These are phyloP conservation scores for Apistogramma diplotaenia DNA, from an alignment of 2,113 vertebrate species.

Conservation along the genomic window DNA sequence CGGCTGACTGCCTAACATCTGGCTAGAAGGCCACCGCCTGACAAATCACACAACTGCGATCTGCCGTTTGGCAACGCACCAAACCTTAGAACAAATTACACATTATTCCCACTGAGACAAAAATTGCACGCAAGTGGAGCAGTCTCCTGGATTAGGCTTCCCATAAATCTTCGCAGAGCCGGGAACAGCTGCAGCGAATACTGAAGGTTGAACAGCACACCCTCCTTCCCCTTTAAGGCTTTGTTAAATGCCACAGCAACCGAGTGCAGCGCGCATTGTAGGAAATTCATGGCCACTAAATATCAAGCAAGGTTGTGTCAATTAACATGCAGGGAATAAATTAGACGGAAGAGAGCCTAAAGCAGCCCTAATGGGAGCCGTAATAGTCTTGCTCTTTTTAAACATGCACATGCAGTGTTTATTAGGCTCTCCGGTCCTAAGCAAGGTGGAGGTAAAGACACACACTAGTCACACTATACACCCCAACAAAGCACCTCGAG, in stretches of 20 bases:
- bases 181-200: constrained; percentile 46
- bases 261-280: background rate
- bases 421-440: constrained; percentile 26
- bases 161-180: constrained; percentile 48
- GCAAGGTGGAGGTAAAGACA: background rate
- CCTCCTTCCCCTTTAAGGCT: constrained; percentile 39
- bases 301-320: constrained; percentile 37
- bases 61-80: background rate
- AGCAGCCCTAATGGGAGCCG: constrained; percentile 26
- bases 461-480: background rate
- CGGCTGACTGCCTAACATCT: background rate
- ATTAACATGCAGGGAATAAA: constrained; percentile 42
- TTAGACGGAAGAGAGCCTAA: constrained; percentile 23
- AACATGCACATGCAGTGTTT: constrained; percentile 39
- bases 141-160: background rate
- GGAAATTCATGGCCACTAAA: constrained; percentile 58
- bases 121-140: constrained; percentile 22
- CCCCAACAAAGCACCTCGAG: background rate
- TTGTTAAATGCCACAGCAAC: constrained; percentile 53
- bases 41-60: background rate
- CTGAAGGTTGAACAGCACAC: constrained; percentile 23
- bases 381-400: constrained; percentile 56
- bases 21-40: background rate
- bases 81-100: background rate
- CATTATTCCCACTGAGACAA: constrained; percentile 43